Evolutionary conservation across 2,113 vertebrate genomes (phyloP).

Genomic region (Myocastor coypus): DNA sequence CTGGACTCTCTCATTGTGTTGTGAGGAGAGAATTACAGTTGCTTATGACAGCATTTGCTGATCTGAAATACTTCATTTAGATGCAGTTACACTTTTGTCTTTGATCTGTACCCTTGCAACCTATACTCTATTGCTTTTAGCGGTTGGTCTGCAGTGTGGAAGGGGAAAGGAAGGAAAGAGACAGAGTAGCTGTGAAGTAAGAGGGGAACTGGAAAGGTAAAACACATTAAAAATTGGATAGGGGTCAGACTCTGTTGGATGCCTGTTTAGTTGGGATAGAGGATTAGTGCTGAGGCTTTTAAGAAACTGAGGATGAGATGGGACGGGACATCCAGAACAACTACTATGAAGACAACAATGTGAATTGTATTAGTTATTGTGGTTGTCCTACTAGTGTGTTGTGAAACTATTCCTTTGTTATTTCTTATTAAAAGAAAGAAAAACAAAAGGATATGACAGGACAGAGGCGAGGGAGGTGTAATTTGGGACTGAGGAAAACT

Average conservation of each 20-base stretch:
- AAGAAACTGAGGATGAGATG: not conserved
- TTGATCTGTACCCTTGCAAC: not conserved
- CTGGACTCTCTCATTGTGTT: not conserved
- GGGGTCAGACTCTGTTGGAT: not conserved
- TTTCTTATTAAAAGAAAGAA: too few relatives aligned
- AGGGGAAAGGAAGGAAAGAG: not conserved
- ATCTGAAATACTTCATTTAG: not conserved
- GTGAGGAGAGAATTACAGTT: not conserved
- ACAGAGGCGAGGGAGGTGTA: not conserved
- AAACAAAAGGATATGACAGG: not conserved
- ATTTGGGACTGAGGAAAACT: not conserved
- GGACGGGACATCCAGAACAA: not conserved
- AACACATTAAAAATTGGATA: not conserved
- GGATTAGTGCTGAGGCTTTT: not conserved
- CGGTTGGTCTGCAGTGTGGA: not conserved
- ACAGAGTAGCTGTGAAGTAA: not conserved
- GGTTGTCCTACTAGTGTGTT: too few relatives aligned
- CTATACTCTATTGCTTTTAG: not conserved
- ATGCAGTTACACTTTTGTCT: not conserved
- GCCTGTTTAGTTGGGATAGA: not conserved
- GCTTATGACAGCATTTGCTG: not conserved
- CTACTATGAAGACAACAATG: too few relatives aligned
- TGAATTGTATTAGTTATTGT: too few relatives aligned
- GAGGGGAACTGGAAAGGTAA: not conserved
- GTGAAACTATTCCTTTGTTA: too few relatives aligned